Evolutionary conservation across 2,888 invertebrate species (phyloP), one percentile per base, ranked within the genome.

Genomic region (Zaprionus obscuricornis): DNA sequence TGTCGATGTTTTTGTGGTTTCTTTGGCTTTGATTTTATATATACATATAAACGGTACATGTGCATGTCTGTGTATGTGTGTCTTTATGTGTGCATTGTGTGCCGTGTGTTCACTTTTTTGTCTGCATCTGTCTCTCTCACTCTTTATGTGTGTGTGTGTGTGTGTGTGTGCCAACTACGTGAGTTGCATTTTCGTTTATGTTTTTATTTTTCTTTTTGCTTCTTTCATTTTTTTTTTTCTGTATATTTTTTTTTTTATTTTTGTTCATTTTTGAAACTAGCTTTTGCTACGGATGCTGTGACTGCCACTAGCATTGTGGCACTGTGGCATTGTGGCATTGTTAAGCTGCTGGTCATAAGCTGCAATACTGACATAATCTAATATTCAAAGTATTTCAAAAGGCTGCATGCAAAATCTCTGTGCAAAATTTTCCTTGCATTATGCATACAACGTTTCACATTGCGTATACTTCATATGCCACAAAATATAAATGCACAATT

Each of bases 1-100:
- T 59, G 50, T 73, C 58, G 56, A 58, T 72, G 73, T 65, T 68
- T 58, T 39, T 51, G 43, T 40, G 56, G 43, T 39, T 50, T 39
- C 52, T 40, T 50, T 49, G 39, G 31, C 49, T 67, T 59, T 59
- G 43, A 50, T 54, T 43, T 31, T 50, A 54, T n/a, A n/a, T n/a
- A n/a, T n/a, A n/a, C n/a, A n/a, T n/a, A n/a, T n/a, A n/a, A n/a
- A n/a, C n/a, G n/a, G n/a, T n/a, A n/a, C n/a, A n/a, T n/a, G n/a
- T n/a, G n/a, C n/a, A n/a, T n/a, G n/a, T n/a, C n/a, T n/a, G n/a
- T n/a, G n/a, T n/a, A n/a, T n/a, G n/a, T n/a, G n/a, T n/a, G n/a
- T n/a, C n/a, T n/a, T n/a, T 40, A n/a, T 47, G 20, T 39, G 27
- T 56, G 60, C 45, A 39, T 45, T 46, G 45, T 54, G 45, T 46